Base-by-base conservation (phyloP, 2,797 vertebrate genomes). In the Pseudomugil tenellus region DNA sequence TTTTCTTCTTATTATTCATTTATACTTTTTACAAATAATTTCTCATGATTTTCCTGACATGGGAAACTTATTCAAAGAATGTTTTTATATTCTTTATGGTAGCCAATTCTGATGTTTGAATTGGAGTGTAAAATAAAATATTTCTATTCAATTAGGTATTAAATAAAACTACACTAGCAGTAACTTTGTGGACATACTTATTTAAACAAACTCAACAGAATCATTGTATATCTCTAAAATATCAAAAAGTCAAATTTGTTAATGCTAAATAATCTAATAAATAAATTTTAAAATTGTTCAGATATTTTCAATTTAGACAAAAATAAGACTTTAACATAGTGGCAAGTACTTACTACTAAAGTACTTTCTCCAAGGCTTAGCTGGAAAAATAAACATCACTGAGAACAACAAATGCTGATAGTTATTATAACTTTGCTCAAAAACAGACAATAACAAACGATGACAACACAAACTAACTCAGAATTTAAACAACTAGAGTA, bases 361-460 rank as follows among this genome's bases (percentile, higher is more conserved):
- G 11, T 14, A 28, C 28, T 26, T 52, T 52, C 49, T 28, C 14
- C 25, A 28, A 52, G 13, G 25, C 14, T 26, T 16, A 11, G 4
- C n/a, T 37, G 48, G 13, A n/a, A 74, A 68, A 51, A 60, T 53
- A 19, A 65, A 65, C 39, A 63, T 29, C 39, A 41, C 6, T 1
- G 21, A 58, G 31, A 16, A 31, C 4, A 67, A 31, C 35, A 49
- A 66, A 37, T 46, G 62, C 23, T 16, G 28, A 41, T 13, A n/a
- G 8, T 59, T n/a, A 4, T 35, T 61, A 51, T 25, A 29, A 46
- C 43, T 67, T 19, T 10, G 19, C 46, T 62, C 19, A 66, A 71
- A 41, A n/a, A 54, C 29, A 46, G 41, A 60, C 25, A 49, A 3
- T 3, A 29, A 48, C 26, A 58, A 55, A 53, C 35, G 32, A 16